These are phyloP conservation scores for Galaxias olidus DNA, from an alignment of 2,797 vertebrate genomes.

Conservation along the genomic window DNA sequence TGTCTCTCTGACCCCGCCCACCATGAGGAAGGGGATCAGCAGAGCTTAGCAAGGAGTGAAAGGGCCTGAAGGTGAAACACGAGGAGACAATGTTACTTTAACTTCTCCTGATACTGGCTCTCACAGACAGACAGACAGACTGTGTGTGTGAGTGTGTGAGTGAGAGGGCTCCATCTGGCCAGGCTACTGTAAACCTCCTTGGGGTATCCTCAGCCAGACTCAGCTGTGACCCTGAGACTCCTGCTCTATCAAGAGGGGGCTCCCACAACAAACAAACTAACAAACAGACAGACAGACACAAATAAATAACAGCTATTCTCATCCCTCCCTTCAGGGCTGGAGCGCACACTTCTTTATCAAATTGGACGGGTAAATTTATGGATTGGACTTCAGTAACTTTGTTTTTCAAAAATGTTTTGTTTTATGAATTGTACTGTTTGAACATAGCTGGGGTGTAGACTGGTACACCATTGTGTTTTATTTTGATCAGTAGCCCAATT, in stretches of 20 bases:
- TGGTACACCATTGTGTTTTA: too few species aligned
- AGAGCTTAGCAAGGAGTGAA: not conserved
- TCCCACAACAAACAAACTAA: not conserved
- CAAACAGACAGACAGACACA: not conserved
- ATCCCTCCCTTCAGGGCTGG: too few species aligned
- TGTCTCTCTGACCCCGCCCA: too few species aligned
- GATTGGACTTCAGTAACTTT: too few species aligned
- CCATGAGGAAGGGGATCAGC: slow-evolving; percentile 1
- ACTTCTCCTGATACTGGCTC: too few species aligned
- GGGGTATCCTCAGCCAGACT: slow-evolving; percentile 14
- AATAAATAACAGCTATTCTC: not conserved
- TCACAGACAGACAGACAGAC: not conserved
- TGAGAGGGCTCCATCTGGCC: slow-evolving; percentile 2
- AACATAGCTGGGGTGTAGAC: too few species aligned
- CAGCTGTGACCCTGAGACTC: slow-evolving; percentile 22
- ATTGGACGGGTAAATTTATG: too few species aligned
- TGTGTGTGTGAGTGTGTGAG: not conserved
- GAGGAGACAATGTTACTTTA: not conserved
- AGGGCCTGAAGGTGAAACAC: not conserved
- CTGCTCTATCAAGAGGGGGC: not conserved
- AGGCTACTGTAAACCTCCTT: not conserved
- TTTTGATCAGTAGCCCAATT: too few species aligned
- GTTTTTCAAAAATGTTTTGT: too few species aligned
- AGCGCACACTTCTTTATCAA: too few species aligned
- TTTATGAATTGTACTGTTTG: too few species aligned